phyloP scores from a whole-genome alignment of 2,113 vertebrate genomes.

The Peromyscus maniculatus region DNA sequence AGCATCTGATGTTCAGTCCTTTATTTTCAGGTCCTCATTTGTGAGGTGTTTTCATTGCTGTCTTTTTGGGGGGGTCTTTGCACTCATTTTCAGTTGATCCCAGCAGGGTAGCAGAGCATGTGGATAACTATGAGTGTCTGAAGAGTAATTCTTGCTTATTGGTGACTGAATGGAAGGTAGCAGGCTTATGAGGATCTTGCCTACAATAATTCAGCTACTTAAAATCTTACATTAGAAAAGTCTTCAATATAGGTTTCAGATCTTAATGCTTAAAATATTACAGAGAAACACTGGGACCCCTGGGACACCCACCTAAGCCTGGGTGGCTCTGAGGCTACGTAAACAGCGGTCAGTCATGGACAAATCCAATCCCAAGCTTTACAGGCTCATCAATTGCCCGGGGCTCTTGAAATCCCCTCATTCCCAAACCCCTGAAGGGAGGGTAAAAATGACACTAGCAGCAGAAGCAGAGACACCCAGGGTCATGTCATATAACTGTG shows the following conservation, averaged over 20 bases:
- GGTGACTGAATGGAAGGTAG: neutral
- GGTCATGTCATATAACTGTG: neutral
- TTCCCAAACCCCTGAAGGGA: neutral
- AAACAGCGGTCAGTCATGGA: neutral
- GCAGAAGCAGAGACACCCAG: neutral
- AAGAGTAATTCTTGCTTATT: neutral
- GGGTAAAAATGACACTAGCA: neutral
- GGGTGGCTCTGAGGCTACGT: neutral
- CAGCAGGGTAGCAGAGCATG: neutral
- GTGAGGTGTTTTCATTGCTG: neutral
- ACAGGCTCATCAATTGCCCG: neutral
- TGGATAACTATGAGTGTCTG: no score
- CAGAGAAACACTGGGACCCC: neutral
- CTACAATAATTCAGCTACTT: neutral
- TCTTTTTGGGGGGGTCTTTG: neutral
- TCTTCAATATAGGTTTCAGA: conserved; percentile 10
- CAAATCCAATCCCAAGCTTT: neutral
- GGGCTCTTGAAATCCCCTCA: neutral
- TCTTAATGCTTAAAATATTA: neutral
- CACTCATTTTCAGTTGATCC: neutral
- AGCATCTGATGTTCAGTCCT: neutral
- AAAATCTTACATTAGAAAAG: neutral
- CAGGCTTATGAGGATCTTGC: neutral
- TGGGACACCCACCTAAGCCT: neutral
- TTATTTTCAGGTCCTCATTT: neutral